Conservation (phyloP, 2,888 invertebrate species). For the Phyto melanocephala region DNA sequence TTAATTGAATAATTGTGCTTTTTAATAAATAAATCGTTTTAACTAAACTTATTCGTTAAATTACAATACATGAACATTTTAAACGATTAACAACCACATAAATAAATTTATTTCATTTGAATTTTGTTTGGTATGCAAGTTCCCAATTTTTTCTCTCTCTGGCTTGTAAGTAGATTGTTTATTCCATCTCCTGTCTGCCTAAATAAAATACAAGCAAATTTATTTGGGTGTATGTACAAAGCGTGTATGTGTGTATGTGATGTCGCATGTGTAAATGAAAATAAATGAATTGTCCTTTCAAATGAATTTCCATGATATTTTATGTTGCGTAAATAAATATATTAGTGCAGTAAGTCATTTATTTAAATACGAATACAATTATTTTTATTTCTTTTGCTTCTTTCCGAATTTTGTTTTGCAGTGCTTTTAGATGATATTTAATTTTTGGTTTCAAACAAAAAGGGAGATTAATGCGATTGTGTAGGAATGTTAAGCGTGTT, state of each 20-base stretch:
- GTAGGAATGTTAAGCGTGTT: too few species aligned
- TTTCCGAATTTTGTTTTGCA: not conserved
- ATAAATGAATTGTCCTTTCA: slow-evolving; percentile 63
- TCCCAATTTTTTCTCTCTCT: not conserved
- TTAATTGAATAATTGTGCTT: slow-evolving; percentile 23
- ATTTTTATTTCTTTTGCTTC: slow-evolving; percentile 32
- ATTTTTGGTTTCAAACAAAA: not conserved
- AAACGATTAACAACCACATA: slow-evolving; percentile 43
- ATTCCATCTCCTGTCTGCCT: slow-evolving; percentile 39
- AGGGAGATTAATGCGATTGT: too few species aligned
- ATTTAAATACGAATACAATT: slow-evolving; percentile 61
- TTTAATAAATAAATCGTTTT: slow-evolving; percentile 24
- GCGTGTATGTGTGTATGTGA: not conserved
- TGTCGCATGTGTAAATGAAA: slow-evolving; percentile 54
- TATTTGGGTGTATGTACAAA: not conserved
- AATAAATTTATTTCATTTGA: slow-evolving; percentile 54
- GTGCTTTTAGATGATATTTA: not conserved
- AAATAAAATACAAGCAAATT: slow-evolving; percentile 14
- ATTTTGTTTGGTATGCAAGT: slow-evolving; percentile 32
- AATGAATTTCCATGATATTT: slow-evolving; percentile 61
- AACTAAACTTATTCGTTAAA: not conserved
- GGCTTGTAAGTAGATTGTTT: not conserved
- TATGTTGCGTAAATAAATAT: slow-evolving; percentile 65
- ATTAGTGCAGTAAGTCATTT: slow-evolving; percentile 66
- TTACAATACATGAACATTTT: slow-evolving; percentile 27